Conservation (phyloP, 92 coral and sea anemone genomes). For the Parazoanthus atlanticus region DNA sequence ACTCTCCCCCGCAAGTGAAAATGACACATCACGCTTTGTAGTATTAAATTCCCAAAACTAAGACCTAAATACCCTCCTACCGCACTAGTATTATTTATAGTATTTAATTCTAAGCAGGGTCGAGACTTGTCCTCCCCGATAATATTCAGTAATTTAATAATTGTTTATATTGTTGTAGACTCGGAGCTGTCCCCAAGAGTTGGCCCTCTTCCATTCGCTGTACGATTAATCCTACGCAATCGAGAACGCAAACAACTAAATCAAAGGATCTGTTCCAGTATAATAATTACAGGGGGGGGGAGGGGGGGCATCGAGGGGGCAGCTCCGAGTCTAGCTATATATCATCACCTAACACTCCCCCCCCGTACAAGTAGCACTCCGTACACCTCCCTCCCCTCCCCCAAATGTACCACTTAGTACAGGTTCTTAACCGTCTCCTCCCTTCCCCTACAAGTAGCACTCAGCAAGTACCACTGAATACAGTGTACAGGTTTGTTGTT, state of each 20-base stretch:
- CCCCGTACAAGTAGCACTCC: background rate
- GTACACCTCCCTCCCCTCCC: background rate
- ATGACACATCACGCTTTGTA: background rate
- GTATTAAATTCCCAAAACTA: background rate
- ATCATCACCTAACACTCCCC: background rate
- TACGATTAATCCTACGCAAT: too few relatives aligned
- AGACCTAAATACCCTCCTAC: background rate
- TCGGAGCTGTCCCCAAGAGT: background rate
- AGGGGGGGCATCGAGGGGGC: background rate
- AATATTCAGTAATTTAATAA: background rate
- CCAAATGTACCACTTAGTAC: background rate
- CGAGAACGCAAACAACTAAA: too few relatives aligned
- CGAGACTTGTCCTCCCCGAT: background rate
- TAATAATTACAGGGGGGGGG: too few relatives aligned
- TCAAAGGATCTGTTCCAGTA: too few relatives aligned
- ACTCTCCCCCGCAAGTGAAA: background rate
- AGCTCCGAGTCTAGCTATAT: background rate
- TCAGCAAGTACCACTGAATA: background rate
- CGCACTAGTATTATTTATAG: background rate
- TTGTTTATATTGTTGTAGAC: background rate
- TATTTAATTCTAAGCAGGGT: background rate
- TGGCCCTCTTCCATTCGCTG: background rate
- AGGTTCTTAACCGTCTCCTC: too few relatives aligned
- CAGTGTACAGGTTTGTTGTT: background rate
- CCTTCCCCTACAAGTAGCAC: background rate